Percentiles rank a stretch among this genome's conserved stretches.
Evolutionary conservation across 1,140 invertebrate species (phyloP).

Genomic region (Idris sp.): DNA sequence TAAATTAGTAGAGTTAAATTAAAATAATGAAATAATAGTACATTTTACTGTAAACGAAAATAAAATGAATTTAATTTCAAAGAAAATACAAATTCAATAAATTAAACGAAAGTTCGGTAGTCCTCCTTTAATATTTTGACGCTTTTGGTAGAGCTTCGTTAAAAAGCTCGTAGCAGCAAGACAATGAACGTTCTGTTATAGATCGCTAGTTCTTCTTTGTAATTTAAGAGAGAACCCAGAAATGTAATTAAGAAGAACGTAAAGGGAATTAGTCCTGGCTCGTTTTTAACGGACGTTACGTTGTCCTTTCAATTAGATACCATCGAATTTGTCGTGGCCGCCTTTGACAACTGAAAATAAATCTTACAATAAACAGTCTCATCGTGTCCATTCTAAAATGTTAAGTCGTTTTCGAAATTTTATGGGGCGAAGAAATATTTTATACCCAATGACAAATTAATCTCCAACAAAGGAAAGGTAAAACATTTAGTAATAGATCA

Average conservation of each 20-base stretch:
- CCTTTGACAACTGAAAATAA: conserved; percentile 41
- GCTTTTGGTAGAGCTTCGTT: conserved; percentile 55
- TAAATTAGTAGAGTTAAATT: conserved; percentile 5
- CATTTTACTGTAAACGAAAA: too few relatives aligned
- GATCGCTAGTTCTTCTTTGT: conserved; percentile 56
- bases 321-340: conserved; percentile 40
- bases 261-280: conserved; percentile 56
- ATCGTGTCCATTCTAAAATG: conserved; percentile 34
- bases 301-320: conserved; percentile 60
- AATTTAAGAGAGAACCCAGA: conserved; percentile 57
- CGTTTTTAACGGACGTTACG: conserved; percentile 56
- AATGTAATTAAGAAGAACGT: conserved; percentile 59
- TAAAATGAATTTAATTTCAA: too few relatives aligned
- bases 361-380: conserved; percentile 43
- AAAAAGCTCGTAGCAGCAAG: conserved; percentile 58
- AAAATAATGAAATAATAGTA: neutral
- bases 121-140: conserved; percentile 64
- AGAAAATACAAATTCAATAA: too few relatives aligned
- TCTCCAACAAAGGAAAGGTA: neutral
- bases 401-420: conserved; percentile 28
- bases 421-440: conserved; percentile 37
- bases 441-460: conserved; percentile 12
- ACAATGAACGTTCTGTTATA: conserved; percentile 51
- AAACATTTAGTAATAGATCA: conserved; percentile 17
- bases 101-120: too few relatives aligned